Percentiles rank a stretch among this genome's conserved stretches.
Evolutionary conservation across 2,888 invertebrate genomes (phyloP).

Genomic region (Drosophila aldrichi): DNA sequence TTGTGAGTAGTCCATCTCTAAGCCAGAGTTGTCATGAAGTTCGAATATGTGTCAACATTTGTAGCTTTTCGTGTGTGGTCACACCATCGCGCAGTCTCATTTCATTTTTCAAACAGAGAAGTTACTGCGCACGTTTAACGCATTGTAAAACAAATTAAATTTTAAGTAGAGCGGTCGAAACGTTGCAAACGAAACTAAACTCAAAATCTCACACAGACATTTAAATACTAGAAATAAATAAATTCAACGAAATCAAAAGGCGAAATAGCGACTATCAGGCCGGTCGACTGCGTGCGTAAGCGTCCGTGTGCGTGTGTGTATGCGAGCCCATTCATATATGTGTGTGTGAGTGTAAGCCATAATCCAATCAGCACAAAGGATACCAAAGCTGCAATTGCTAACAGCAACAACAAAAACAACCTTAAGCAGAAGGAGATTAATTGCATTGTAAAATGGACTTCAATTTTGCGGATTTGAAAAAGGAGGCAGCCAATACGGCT

Average conservation of each 20-base stretch:
- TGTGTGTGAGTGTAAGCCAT: conserved; percentile 15
- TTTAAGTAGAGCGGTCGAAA: conserved; percentile 48
- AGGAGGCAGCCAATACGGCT: conserved; percentile 78
- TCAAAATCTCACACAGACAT: conserved; percentile 9
- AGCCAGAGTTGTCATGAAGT: background rate
- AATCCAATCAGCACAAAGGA: conserved; percentile 64
- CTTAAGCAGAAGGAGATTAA: conserved; percentile 17
- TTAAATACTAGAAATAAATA: conserved; percentile 12
- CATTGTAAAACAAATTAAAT: conserved; percentile 47
- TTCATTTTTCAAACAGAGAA: conserved; percentile 46
- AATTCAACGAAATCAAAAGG: conserved; percentile 13
- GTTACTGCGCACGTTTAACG: conserved; percentile 32
- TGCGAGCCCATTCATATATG: conserved; percentile 15
- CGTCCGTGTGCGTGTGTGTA: conserved; percentile 16
- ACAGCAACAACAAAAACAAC: conserved; percentile 14
- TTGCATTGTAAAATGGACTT: conserved; percentile 76
- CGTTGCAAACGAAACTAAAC: conserved; percentile 16
- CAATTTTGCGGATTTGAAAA: conserved; percentile 82
- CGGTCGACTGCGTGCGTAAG: conserved; percentile 30
- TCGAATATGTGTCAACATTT: conserved; percentile 11
- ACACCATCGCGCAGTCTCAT: conserved; percentile 57
- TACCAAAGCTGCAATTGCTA: conserved; percentile 30
- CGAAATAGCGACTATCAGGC: conserved; percentile 23
- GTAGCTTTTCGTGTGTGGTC: conserved; percentile 27
- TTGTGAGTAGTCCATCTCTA: background rate